These are phyloP conservation scores for Irena cyanogastra DNA, from an alignment of 2,113 vertebrate species.

Conservation along the genomic window DNA sequence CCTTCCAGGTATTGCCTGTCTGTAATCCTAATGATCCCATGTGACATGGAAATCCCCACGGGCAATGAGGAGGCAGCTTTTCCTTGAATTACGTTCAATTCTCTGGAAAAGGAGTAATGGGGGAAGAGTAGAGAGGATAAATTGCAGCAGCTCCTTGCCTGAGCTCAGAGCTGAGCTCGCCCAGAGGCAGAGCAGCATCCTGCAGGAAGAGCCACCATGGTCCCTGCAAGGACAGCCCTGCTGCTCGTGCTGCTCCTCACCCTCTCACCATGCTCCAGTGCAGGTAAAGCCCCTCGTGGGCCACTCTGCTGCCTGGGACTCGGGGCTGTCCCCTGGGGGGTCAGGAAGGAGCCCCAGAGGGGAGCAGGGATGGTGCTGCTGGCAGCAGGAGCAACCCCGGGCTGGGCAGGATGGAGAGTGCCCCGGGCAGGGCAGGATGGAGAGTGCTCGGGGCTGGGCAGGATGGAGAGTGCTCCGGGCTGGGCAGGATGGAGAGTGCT, in stretches of 20 bases:
- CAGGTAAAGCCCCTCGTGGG: neutral
- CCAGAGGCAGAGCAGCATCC: neutral
- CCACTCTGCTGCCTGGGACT: accelerated
- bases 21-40: neutral
- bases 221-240: neutral
- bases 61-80: neutral
- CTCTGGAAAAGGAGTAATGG: neutral
- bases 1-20: neutral
- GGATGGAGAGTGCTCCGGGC: too few relatives aligned
- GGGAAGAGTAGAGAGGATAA: neutral
- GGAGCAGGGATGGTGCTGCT: neutral
- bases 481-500: too few relatives aligned
- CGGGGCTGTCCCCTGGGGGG: accelerated
- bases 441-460: too few relatives aligned
- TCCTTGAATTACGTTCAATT: neutral
- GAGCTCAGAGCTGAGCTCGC: neutral
- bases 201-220: neutral
- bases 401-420: too few relatives aligned
- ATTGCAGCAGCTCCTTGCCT: neutral
- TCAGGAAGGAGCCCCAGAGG: neutral
- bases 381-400: neutral
- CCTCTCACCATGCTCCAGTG: accelerated
- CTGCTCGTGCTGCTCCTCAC: neutral
- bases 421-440: too few relatives aligned
- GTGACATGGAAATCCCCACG: neutral